Base-by-base conservation (phyloP, 1,140 invertebrate genomes). In the Drosophila cardini region DNA sequence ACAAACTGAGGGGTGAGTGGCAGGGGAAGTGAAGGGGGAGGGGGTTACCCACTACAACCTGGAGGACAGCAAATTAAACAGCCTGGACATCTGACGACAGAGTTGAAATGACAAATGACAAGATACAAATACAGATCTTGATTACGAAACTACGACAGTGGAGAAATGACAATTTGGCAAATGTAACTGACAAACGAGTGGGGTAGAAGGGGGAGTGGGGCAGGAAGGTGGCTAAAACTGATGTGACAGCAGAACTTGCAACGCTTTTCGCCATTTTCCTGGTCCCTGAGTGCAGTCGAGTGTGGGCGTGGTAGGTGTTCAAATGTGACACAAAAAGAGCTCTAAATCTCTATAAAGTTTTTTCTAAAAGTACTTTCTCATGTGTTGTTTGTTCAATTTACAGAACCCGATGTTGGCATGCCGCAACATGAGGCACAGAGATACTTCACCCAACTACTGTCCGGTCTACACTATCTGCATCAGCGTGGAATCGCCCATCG, bases 391-490 rank as follows among this genome's bases (percentile, higher is more conserved):
- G 21, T 26, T 26, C 21, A 3, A 79, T 91, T 92, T 91, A 30
- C 91, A 98, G 98, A 99, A 92, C 98, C 98, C 26, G 98, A 99
- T 93, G 91, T 96, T 74, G 98, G 98, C 67, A 99, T 99, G 98
- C 93, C 95, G 40, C 93, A 93, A 46, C 92, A 91, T 48, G 94
- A 95, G 86, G 98, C 98, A n/a, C 96, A 98, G 81, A 95, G 95
- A 58, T 98, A 97, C 93, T 99, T 99, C 92, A 94, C 94, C 64
- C 97, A 99, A 91, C 93, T 99, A 16, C 94, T 99, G 61, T 92
- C 93, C 78, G 97, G 96, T n/a, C 94, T 98, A 13, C 94, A 95
- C 62, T 98, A 98, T 93, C 92, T 98, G 53, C 97, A 98, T 91
- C 93, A 92, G 52, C 94, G 94, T 77, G 97, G 97, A 13, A 95